phyloP scores from a whole-genome alignment of 2,888 invertebrate genomes.

The Lithophane semibrunnea region DNA sequence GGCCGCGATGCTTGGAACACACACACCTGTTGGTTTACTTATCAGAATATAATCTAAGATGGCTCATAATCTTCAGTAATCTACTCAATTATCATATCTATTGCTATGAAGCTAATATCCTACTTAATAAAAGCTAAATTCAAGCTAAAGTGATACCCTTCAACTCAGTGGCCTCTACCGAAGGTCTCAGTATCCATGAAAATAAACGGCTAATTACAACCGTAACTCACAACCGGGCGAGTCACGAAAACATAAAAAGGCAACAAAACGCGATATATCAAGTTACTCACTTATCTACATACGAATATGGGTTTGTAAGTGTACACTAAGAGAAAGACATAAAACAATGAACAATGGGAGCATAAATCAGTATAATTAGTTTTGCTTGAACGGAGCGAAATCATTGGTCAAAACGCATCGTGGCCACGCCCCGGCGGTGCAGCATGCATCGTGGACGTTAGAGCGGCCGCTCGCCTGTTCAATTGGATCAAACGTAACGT shows the following conservation, averaged over 20 bases:
- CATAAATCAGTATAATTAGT: conserved; percentile 99
- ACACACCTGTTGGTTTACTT: conserved; percentile 33
- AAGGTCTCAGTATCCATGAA: conserved; percentile 57
- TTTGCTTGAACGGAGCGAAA: conserved; percentile 91
- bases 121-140: conserved; percentile 14
- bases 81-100: conserved; percentile 30
- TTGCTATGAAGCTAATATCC: conserved; percentile 20
- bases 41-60: conserved; percentile 26
- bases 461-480: conserved; percentile 77
- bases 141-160: conserved; percentile 27
- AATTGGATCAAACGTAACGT: conserved; percentile 85
- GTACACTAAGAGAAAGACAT: conserved; percentile 89
- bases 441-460: conserved; percentile 76
- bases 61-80: conserved; percentile 39
- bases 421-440: conserved; percentile 89
- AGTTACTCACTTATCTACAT: conserved; percentile 74
- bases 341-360: conserved; percentile 97
- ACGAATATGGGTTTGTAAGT: conserved; percentile 77
- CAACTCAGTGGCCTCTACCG: conserved; percentile 47
- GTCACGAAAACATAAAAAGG: conserved; percentile 71
- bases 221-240: conserved; percentile 66
- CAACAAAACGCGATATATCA: conserved; percentile 75
- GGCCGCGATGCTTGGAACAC: conserved; percentile 33
- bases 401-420: conserved; percentile 92
- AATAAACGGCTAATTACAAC: conserved; percentile 69